phyloP scores from a whole-genome alignment of 2,113 vertebrate species.

The Rhineura floridana region DNA sequence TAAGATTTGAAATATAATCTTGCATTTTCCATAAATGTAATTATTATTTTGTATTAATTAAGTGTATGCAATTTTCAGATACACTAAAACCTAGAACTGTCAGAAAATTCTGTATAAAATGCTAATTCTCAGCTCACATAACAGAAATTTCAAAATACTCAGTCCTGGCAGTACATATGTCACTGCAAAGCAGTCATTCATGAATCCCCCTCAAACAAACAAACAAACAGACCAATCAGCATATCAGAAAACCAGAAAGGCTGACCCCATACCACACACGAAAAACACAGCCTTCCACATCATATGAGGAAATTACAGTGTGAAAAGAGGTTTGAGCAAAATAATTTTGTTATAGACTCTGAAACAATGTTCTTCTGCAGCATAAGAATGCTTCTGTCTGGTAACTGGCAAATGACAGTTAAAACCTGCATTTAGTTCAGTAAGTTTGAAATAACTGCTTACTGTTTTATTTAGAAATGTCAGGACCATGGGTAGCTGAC shows the following conservation, averaged over 20 bases:
- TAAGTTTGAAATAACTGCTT: not conserved
- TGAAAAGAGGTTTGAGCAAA: constrained; percentile 41
- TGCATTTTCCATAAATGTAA: not conserved
- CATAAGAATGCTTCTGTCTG: constrained; percentile 38
- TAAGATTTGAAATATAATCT: not conserved
- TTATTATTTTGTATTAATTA: not conserved
- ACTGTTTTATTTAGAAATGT: not conserved
- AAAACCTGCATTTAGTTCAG: not conserved
- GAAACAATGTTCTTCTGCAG: constrained; percentile 32
- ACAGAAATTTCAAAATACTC: not conserved
- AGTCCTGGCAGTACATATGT: constrained; percentile 17
- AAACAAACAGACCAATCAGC: not conserved
- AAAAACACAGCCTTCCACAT: constrained; percentile 23
- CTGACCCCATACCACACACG: constrained; percentile 23
- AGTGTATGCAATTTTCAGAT: not conserved
- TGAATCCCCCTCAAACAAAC: not conserved
- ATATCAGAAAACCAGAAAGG: not conserved
- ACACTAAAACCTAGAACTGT: not conserved
- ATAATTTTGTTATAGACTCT: not conserved
- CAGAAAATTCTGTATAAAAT: constrained; percentile 9
- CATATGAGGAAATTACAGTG: constrained; percentile 36
- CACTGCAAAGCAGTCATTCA: not conserved
- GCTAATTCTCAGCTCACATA: constrained; percentile 9
- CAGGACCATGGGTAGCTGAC: not conserved
- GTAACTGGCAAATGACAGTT: not conserved